Percentiles rank a stretch among this genome's conserved stretches.
phyloP scores from a whole-genome alignment of 2,888 invertebrate genomes.

The Lutraria lutraria region DNA sequence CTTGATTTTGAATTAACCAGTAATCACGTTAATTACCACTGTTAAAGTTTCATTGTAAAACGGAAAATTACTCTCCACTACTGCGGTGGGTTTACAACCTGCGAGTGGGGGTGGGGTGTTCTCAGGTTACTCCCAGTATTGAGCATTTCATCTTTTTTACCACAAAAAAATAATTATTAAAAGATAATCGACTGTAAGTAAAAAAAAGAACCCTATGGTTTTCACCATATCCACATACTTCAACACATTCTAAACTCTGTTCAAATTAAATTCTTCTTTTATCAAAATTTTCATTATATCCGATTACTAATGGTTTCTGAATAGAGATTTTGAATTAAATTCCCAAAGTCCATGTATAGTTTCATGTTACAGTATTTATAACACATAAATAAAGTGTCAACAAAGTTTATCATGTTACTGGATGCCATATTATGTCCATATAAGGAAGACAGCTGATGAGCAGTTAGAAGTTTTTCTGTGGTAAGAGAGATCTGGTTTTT shows the following conservation, averaged over 20 bases:
- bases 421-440: not conserved
- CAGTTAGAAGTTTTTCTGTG: not conserved
- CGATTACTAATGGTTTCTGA: not conserved
- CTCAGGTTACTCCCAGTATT: no score
- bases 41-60: no score
- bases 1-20: no score
- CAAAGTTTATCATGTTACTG: not conserved
- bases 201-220: no score
- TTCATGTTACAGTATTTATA: not conserved
- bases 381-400: not conserved
- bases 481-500: no score
- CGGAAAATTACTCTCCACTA: no score
- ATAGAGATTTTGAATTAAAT: not conserved
- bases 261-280: slow-evolving; percentile 6
- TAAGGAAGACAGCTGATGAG: not conserved
- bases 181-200: no score
- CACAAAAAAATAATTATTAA: no score
- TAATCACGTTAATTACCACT: no score
- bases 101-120: no score
- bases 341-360: not conserved
- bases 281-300: not conserved
- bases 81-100: no score
- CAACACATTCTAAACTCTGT: not conserved
- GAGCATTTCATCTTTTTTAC: no score
- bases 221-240: not conserved